Evolutionary conservation across 2,113 vertebrate species (phyloP).

Genomic region (Mesoclemmys tuberculata): DNA sequence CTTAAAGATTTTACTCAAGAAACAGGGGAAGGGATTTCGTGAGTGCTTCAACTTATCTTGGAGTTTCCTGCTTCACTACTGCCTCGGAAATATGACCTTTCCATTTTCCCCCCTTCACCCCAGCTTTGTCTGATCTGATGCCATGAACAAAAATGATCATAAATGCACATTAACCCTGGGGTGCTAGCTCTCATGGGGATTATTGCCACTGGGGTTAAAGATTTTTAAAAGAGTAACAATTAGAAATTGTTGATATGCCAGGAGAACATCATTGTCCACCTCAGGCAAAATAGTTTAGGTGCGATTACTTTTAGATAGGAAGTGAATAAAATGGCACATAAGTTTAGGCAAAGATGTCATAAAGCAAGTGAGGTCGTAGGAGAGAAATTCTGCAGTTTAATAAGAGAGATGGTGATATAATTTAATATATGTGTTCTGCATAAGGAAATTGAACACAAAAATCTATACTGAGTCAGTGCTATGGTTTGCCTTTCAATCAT

Average conservation of each 20-base stretch:
- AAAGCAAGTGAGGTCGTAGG: neutral
- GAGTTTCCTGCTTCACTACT: neutral
- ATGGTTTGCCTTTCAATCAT: neutral
- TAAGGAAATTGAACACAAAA: neutral
- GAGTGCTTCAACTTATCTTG: neutral
- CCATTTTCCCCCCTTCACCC: neutral
- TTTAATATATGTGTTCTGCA: neutral
- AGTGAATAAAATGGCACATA: neutral
- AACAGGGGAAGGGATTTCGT: neutral
- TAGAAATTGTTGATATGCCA: neutral
- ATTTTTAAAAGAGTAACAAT: neutral
- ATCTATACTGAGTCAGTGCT: neutral
- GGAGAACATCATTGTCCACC: fast-evolving
- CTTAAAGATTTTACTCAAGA: neutral
- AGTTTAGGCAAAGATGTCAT: neutral
- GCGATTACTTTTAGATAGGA: constrained; percentile 15
- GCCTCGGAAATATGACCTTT: constrained; percentile 38
- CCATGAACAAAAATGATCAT: constrained; percentile 53
- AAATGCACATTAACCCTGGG: neutral
- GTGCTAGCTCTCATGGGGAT: neutral
- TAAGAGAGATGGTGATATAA: neutral
- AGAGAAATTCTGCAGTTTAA: neutral
- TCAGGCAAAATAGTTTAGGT: neutral
- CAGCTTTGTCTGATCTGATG: constrained; percentile 46
- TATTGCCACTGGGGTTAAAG: neutral